Evolutionary conservation across 2,113 vertebrate species (phyloP).

Genomic region (Percopsis transmontana): DNA sequence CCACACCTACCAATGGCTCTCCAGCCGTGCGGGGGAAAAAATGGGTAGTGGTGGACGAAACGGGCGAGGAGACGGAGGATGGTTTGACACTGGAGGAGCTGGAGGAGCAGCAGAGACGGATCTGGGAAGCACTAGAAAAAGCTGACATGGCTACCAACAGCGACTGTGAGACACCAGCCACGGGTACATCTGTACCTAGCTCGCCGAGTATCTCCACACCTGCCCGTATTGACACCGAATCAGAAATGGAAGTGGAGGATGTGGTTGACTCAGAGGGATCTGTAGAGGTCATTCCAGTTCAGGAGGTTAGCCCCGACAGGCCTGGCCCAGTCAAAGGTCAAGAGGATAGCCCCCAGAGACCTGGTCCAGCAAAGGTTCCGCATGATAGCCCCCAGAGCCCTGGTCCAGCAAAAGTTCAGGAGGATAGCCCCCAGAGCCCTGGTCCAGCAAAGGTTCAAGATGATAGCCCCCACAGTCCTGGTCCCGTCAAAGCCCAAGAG

Average conservation of each 20-base stretch:
- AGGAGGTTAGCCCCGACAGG: conserved; percentile 7
- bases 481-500: background rate
- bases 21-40: conserved; percentile 53
- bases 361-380: background rate
- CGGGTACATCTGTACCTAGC: conserved; percentile 79
- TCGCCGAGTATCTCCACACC: conserved; percentile 83
- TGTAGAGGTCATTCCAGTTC: conserved; percentile 22
- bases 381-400: conserved; percentile 10
- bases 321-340: background rate
- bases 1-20: conserved; percentile 74
- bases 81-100: conserved; percentile 91
- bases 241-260: conserved; percentile 47
- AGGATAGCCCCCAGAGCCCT: conserved; percentile 12
- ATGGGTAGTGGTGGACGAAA: conserved; percentile 61
- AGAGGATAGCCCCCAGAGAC: conserved; percentile 11
- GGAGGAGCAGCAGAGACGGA: conserved; percentile 92
- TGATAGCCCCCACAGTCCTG: conserved; percentile 21
- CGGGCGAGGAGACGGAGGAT: conserved; percentile 81
- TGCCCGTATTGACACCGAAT: conserved; percentile 71
- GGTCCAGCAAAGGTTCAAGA: background rate
- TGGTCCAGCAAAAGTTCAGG: background rate
- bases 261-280: conserved; percentile 21
- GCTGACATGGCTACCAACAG: conserved; percentile 84
- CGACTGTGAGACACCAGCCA: conserved; percentile 82
- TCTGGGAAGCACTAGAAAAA: conserved; percentile 92